Conservation (phyloP, 2,888 invertebrate genomes). For the Herminia tarsipennalis region DNA sequence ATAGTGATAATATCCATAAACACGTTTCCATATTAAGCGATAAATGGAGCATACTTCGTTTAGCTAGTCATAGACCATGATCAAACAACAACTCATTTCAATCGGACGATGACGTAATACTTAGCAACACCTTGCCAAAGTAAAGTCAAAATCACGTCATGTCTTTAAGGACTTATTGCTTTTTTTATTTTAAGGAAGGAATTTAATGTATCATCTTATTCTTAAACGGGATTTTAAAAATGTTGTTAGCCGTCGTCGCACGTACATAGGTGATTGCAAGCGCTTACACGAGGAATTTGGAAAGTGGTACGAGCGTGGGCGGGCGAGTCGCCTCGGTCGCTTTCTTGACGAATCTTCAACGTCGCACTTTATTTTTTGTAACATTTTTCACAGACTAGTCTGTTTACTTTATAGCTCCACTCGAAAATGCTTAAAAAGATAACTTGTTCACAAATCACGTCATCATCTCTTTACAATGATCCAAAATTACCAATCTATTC, state of each 20-base stretch:
- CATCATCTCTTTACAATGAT: slow-evolving; percentile 26
- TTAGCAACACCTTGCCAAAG: not conserved
- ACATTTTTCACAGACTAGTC: slow-evolving; percentile 66
- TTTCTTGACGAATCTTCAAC: slow-evolving; percentile 79
- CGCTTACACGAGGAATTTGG: slow-evolving; percentile 83
- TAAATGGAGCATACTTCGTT: not conserved
- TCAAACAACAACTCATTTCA: not conserved
- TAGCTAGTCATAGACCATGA: not conserved
- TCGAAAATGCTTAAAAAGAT: slow-evolving; percentile 23
- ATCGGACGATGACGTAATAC: not conserved
- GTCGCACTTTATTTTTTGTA: slow-evolving; percentile 77
- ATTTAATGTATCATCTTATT: slow-evolving; percentile 41
- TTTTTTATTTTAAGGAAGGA: slow-evolving; percentile 3
- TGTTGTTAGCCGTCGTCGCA: slow-evolving; percentile 59
- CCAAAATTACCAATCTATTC: slow-evolving; percentile 17
- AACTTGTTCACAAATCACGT: slow-evolving; percentile 26
- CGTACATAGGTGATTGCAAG: slow-evolving; percentile 78
- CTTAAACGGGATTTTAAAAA: slow-evolving; percentile 56
- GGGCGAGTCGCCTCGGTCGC: slow-evolving; percentile 74
- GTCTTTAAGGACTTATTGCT: no score
- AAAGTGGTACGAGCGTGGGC: slow-evolving; percentile 83
- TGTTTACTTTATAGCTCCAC: slow-evolving; percentile 47
- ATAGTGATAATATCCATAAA: not conserved
- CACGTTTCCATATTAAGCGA: not conserved
- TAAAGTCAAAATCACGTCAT: not conserved